Percentiles rank a stretch among this genome's conserved stretches.
Evolutionary conservation across 2,888 invertebrate species (phyloP).

Genomic region (Ptilodon capucinus): DNA sequence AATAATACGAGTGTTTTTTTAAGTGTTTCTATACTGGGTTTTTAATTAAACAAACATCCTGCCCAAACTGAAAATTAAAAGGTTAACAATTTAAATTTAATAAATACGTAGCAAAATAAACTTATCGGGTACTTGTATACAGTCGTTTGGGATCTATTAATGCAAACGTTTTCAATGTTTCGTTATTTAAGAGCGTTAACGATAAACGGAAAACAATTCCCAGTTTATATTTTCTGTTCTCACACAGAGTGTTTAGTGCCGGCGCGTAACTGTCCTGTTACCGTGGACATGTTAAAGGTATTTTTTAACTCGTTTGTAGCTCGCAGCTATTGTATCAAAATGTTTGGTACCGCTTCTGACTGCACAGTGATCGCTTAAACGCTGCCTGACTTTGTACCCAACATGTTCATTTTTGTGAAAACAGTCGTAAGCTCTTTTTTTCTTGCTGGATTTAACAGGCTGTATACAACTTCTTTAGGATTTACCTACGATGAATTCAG

Average conservation of each 20-base stretch:
- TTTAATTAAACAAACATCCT: neutral
- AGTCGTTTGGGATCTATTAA: no score
- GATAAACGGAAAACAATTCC: neutral
- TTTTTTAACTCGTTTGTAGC: constrained; percentile 52
- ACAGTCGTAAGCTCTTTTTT: neutral
- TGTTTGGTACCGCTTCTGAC: constrained; percentile 46
- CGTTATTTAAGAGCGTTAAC: neutral
- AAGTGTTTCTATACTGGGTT: no score
- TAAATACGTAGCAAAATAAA: no score
- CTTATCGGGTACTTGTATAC: no score
- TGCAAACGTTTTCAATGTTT: neutral
- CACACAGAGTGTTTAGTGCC: constrained; percentile 11
- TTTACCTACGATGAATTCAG: no score
- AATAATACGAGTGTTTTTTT: neutral
- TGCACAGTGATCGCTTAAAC: constrained; percentile 50
- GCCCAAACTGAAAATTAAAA: no score
- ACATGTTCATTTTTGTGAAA: constrained; percentile 27
- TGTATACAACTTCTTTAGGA: no score
- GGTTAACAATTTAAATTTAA: no score
- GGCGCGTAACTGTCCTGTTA: constrained; percentile 9
- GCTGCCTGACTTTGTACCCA: constrained; percentile 40
- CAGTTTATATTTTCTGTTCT: constrained; percentile 1
- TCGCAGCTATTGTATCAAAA: constrained; percentile 59
- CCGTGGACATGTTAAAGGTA: constrained; percentile 51
- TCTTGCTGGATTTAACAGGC: neutral